phyloP scores from a whole-genome alignment of 2,888 invertebrate species.

The Andrena bicolor region DNA sequence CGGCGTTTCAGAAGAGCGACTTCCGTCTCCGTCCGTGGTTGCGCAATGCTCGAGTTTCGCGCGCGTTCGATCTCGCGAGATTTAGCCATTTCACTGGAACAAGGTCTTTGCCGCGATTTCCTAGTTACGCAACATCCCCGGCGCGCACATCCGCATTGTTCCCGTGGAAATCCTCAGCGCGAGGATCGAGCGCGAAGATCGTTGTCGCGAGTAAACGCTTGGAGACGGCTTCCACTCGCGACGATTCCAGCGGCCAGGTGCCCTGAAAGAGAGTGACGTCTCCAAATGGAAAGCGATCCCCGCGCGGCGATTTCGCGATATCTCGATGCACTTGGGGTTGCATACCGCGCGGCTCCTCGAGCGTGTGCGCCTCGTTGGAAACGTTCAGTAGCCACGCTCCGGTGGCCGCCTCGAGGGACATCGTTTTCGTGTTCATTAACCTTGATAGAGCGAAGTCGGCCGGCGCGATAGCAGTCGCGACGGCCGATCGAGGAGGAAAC shows the following conservation, averaged over 20 bases:
- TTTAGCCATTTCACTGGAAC: slow-evolving; percentile 8
- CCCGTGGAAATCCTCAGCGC: no score
- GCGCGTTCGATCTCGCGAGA: background rate
- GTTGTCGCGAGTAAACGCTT: no score
- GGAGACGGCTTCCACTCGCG: no score
- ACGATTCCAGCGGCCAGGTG: no score
- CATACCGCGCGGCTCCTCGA: background rate
- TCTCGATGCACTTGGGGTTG: slow-evolving; percentile 19
- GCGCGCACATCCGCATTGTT: no score
- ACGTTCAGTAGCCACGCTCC: background rate
- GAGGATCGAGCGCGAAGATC: no score
- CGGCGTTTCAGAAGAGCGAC: no score
- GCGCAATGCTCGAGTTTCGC: no score
- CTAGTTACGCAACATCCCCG: background rate
- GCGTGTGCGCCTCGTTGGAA: background rate
- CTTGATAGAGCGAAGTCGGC: slow-evolving; percentile 23
- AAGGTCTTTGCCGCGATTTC: slow-evolving; percentile 50
- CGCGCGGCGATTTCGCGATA: background rate
- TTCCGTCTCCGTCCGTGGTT: no score
- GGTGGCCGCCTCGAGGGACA: background rate
- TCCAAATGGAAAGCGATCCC: background rate
- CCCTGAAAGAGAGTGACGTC: no score
- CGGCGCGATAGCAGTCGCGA: background rate
- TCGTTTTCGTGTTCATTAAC: slow-evolving; percentile 1
- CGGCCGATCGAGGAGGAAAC: no score